Evolutionary conservation across 2,888 invertebrate genomes (phyloP).

Genomic region (Shargacucullia verbasci): DNA sequence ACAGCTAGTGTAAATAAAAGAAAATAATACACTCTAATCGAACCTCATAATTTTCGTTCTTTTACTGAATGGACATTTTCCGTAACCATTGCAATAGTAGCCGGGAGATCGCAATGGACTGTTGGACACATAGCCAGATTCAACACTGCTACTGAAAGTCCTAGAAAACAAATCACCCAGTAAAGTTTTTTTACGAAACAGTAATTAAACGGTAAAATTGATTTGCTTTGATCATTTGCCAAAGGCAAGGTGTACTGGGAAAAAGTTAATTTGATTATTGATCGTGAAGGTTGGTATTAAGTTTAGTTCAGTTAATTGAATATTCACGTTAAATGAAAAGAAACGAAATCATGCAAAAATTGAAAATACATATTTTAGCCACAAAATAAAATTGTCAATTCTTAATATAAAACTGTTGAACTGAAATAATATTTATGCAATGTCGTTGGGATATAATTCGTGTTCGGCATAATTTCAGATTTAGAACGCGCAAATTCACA

Average conservation of each 20-base stretch:
- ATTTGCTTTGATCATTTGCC: conserved; percentile 51
- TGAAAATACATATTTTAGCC: not conserved
- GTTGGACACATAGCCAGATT: conserved; percentile 74
- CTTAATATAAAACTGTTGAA: not conserved
- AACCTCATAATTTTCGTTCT: conserved; percentile 58
- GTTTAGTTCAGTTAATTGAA: conserved; percentile 6
- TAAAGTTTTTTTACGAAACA: conserved; percentile 53
- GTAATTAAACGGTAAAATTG: conserved; percentile 48
- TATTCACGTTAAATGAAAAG: not conserved
- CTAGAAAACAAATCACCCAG: conserved; percentile 64
- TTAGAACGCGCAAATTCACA: conserved; percentile 54
- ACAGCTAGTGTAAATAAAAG: conserved; percentile 19
- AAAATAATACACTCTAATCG: conserved; percentile 51
- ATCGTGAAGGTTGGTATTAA: conserved; percentile 42
- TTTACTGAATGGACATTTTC: conserved; percentile 69
- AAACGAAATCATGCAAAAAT: conserved; percentile 6
- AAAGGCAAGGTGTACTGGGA: conserved; percentile 29
- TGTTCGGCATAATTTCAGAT: conserved; percentile 42
- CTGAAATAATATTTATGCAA: too few species aligned
- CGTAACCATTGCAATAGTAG: conserved; percentile 69
- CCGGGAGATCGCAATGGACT: conserved; percentile 56
- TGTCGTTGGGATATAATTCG: conserved; percentile 10
- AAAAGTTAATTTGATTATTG: conserved; percentile 51
- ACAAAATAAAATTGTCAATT: not conserved
- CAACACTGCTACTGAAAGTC: conserved; percentile 63